These are phyloP conservation scores for Scaptomyza polygonia DNA, from an alignment of 2,888 invertebrate genomes.

Conservation along the genomic window DNA sequence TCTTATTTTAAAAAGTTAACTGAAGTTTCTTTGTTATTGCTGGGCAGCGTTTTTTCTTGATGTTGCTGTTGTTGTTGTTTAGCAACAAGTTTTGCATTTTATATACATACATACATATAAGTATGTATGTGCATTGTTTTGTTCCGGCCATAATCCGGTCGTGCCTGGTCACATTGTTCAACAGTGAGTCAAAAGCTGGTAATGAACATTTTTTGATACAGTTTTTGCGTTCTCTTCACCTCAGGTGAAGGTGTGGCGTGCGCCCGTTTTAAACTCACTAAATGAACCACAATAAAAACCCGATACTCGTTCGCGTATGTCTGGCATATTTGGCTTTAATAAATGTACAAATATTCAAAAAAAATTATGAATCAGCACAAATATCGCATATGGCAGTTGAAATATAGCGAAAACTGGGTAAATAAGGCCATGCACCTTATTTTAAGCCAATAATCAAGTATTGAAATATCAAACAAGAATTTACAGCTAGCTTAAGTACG, in stretches of 20 bases:
- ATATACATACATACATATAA: no score
- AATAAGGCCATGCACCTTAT: conserved; percentile 82
- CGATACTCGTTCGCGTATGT: conserved; percentile 16
- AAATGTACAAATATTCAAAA: conserved; percentile 38
- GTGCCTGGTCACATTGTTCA: conserved; percentile 53
- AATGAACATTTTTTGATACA: conserved; percentile 49
- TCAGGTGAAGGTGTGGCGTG: conserved; percentile 37
- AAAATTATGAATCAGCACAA: conserved; percentile 68
- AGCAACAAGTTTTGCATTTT: conserved; percentile 79
- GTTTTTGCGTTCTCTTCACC: conserved; percentile 1
- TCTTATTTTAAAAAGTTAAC: conserved; percentile 44
- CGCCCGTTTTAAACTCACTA: not conserved
- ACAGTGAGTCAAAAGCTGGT: conserved; percentile 62
- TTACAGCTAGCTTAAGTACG: conserved; percentile 1
- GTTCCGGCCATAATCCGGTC: conserved; percentile 53
- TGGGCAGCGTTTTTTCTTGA: conserved; percentile 28
- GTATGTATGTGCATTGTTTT: conserved; percentile 52
- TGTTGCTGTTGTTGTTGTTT: conserved; percentile 49
- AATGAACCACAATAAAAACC: not conserved
- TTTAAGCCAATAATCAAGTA: conserved; percentile 20
- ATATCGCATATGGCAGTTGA: conserved; percentile 16
- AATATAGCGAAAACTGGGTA: conserved; percentile 68
- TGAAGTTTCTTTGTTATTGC: conserved; percentile 49
- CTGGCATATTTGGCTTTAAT: conserved; percentile 26
- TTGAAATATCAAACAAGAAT: conserved; percentile 23